These are phyloP conservation scores for Pangasianodon hypophthalmus DNA, from an alignment of 2,113 vertebrate species.

Conservation along the genomic window DNA sequence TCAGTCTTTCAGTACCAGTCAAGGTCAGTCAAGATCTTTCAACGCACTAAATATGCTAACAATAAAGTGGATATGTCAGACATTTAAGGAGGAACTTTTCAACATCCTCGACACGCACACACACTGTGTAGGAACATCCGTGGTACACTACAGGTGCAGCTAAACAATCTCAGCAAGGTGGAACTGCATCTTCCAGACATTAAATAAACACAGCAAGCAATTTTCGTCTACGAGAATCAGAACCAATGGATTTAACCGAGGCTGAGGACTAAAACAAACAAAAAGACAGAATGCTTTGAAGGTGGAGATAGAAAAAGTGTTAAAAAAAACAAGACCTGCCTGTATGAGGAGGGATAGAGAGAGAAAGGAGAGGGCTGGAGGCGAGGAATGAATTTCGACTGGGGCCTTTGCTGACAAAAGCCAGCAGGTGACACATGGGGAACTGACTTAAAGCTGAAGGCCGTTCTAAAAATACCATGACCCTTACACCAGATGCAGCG, in stretches of 20 bases:
- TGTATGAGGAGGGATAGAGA: neutral
- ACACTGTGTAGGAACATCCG: neutral
- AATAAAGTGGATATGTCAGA: neutral
- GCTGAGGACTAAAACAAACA: slow-evolving; percentile 59
- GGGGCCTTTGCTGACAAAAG: slow-evolving; percentile 43
- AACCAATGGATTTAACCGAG: slow-evolving; percentile 69
- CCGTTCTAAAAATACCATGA: slow-evolving; percentile 62
- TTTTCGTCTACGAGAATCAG: slow-evolving; percentile 64
- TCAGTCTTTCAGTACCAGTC: neutral
- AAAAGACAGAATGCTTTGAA: slow-evolving; percentile 64
- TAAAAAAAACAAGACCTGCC: slow-evolving; percentile 26
- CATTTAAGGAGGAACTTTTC: neutral
- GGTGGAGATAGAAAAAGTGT: slow-evolving; percentile 46
- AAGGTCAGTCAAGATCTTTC: neutral
- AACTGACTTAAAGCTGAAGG: slow-evolving; percentile 51
- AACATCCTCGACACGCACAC: too few species aligned
- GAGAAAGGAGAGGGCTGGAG: neutral
- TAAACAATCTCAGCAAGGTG: slow-evolving; percentile 28
- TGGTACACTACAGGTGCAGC: neutral
- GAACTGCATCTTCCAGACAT: slow-evolving; percentile 63
- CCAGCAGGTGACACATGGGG: slow-evolving; percentile 58
- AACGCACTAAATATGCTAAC: neutral
- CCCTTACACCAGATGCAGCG: slow-evolving; percentile 47
- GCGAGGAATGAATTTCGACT: slow-evolving; percentile 37
- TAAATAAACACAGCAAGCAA: slow-evolving; percentile 58